Conservation (phyloP, 2,113 vertebrate genomes). For the Aptenodytes patagonicus region DNA sequence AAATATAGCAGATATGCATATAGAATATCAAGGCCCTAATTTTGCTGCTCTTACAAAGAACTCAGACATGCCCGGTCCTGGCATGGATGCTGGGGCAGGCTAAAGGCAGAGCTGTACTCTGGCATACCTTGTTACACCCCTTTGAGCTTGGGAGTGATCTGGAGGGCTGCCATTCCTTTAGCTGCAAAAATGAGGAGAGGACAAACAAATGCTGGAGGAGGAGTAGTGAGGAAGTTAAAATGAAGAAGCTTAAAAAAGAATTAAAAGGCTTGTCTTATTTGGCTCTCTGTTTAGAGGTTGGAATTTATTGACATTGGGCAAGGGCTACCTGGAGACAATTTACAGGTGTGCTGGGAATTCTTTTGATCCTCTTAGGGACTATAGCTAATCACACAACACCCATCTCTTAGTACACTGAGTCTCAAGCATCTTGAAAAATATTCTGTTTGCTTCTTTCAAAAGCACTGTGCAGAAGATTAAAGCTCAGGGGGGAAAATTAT, state of each 20-base stretch:
- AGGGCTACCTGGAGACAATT: not conserved
- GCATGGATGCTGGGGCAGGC: not conserved
- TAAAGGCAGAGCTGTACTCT: not conserved
- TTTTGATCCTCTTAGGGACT: not conserved
- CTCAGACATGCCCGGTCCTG: not conserved
- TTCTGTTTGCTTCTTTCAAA: not conserved
- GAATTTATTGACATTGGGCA: fast-evolving
- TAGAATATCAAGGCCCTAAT: not conserved
- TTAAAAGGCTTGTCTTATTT: not conserved
- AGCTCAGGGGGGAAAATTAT: not conserved
- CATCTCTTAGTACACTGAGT: not conserved
- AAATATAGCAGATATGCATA: not conserved
- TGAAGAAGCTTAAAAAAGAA: not conserved
- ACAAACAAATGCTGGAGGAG: not conserved
- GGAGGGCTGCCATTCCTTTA: not conserved
- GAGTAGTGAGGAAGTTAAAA: not conserved
- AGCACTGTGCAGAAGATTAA: not conserved
- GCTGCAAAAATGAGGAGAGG: not conserved
- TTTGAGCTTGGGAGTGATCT: not conserved
- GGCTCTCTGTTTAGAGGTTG: not conserved
- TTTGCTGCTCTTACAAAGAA: not conserved
- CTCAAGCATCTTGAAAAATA: not conserved
- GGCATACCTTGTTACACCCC: fast-evolving
- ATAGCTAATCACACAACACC: not conserved
- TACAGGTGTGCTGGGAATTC: not conserved